Conservation (phyloP, 2,888 invertebrate species). For the Polymixis flavicincta region DNA sequence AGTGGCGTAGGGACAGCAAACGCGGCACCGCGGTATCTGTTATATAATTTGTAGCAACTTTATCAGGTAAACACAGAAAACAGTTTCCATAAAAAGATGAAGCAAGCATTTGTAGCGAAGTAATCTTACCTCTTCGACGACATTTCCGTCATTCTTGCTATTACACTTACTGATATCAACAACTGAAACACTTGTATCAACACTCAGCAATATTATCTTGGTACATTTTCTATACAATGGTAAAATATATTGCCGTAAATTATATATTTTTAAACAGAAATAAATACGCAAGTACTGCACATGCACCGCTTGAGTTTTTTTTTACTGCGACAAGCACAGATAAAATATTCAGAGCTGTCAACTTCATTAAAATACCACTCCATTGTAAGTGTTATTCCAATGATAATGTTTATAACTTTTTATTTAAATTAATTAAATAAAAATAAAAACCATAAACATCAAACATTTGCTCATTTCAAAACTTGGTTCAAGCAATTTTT, state of each 20-base stretch:
- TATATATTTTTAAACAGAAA: constrained; percentile 60
- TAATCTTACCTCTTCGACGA: constrained; percentile 87
- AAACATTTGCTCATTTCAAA: neutral
- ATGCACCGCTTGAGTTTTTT: constrained; percentile 67
- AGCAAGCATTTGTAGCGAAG: constrained; percentile 25
- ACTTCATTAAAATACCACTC: constrained; percentile 45
- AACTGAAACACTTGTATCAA: constrained; percentile 64
- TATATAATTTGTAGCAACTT: constrained; percentile 50
- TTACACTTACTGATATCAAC: constrained; percentile 73
- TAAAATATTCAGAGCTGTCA: constrained; percentile 59
- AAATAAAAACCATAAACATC: no score
- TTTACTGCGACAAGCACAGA: constrained; percentile 65
- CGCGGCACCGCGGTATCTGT: constrained; percentile 25
- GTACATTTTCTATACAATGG: constrained; percentile 64
- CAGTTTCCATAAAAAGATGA: neutral
- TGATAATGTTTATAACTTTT: neutral
- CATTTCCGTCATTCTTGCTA: constrained; percentile 86
- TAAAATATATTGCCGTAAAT: constrained; percentile 55
- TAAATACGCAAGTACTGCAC: constrained; percentile 66
- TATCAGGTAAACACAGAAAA: constrained; percentile 49
- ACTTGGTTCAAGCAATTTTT: neutral
- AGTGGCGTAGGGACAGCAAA: constrained; percentile 27
- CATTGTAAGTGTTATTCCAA: constrained; percentile 22
- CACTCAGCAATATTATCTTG: constrained; percentile 54
- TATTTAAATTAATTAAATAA: neutral